Evolutionary conservation across 2,797 vertebrate species (phyloP).

Genomic region (Esox lucius): DNA sequence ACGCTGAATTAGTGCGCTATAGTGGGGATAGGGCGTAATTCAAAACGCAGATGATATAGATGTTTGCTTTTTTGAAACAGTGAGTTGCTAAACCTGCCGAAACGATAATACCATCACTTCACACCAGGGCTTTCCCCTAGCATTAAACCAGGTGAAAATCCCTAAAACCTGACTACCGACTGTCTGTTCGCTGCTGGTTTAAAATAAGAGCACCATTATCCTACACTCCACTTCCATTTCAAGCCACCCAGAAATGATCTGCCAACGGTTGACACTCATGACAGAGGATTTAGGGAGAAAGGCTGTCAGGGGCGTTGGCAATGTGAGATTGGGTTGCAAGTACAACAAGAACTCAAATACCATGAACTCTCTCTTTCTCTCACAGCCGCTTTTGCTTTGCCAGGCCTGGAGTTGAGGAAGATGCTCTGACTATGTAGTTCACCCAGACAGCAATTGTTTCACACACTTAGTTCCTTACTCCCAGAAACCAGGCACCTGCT

Average conservation of each 20-base stretch:
- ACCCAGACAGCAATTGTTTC: too few relatives aligned
- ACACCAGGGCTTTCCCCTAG: not conserved
- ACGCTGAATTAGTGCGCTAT: not conserved
- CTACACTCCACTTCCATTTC: not conserved
- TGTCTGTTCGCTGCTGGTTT: not conserved
- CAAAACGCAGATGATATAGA: not conserved
- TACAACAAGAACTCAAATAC: not conserved
- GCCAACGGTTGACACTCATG: not conserved
- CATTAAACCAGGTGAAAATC: conserved; percentile 17
- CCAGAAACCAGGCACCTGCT: not conserved
- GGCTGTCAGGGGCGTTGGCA: not conserved
- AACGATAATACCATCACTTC: conserved; percentile 19
- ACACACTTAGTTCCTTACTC: too few relatives aligned
- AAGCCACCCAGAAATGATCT: not conserved
- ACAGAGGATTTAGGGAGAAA: not conserved
- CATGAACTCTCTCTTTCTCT: not conserved
- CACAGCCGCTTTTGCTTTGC: not conserved
- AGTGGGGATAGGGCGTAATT: not conserved
- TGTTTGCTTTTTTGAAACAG: too few relatives aligned
- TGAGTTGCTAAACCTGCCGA: conserved; percentile 9
- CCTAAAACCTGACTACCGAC: conserved; percentile 7
- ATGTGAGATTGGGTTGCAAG: conserved; percentile 17
- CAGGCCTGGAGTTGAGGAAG: not conserved
- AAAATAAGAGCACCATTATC: not conserved
- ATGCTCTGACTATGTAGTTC: not conserved